Base-by-base conservation (phyloP, 2,888 invertebrate species). In the Coecobrya sp. region DNA sequence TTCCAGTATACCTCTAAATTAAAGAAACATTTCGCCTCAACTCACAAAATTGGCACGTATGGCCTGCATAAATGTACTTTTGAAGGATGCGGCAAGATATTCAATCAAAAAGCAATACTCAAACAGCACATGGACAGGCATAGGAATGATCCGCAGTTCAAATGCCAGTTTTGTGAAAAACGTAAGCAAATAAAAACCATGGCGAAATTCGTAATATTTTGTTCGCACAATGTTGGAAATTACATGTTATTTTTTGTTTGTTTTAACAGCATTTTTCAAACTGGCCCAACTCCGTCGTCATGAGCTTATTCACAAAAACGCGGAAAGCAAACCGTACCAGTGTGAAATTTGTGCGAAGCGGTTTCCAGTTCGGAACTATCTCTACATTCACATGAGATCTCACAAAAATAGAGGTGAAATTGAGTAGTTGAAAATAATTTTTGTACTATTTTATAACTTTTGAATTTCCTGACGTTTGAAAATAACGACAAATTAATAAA, bases 311-410 rank as follows among this genome's bases (percentile, higher is more conserved):
- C 90, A 91, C 49, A 49, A 65, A 19, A 85, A 90, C 52, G 85
- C 87, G 10, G 87, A 79, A 45, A 30, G 22, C 3, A 91, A 91
- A 7, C 90, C 90, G 2, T 73, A 86, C 19, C 25, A 81, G 22
- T 91, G 91, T n/a, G 68, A 86, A 65, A 81, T 91, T 52, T 91
- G 86, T 36, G 52, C 42, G 8, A 91, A 91, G 13, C 11, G 42
- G n/a, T 91, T 91, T 81, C 81, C 91, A 1, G 81, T 86, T 4
- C 36, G 70, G 22, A 86, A 86, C n/a, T 91, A 91, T 86, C 30
- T 91, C 7, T 86, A 91, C 22, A 86, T 86, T 68, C 91, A 91
- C 36, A 91, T 86, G 81, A 62, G 19, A 55, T 86, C 86, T 27
- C 70, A 86, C n/a, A 85, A 27, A 19, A 68, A 62, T 0, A 65